phyloP scores from a whole-genome alignment of 1,140 invertebrate species.

The Zaprionus ghesquierei region DNA sequence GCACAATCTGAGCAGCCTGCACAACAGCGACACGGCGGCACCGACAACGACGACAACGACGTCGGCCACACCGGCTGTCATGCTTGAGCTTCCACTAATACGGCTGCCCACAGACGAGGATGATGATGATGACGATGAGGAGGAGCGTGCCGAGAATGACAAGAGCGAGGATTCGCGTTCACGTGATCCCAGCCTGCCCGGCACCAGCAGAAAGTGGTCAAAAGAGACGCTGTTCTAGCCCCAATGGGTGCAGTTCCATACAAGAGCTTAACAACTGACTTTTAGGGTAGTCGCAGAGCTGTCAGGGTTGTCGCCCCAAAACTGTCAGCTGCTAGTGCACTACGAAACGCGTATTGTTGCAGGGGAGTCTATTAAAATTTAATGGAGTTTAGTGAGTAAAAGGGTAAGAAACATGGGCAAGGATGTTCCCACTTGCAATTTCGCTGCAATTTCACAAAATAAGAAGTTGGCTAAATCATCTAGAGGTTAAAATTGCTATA shows the following conservation, averaged over 20 bases:
- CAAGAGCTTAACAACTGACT: constrained; percentile 76
- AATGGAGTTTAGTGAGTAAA: not conserved
- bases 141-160: not conserved
- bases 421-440: not conserved
- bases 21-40: constrained; percentile 27
- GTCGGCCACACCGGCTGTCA: constrained; percentile 62
- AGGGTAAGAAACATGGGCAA: not conserved
- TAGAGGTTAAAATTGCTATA: no score
- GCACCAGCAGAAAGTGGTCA: constrained; percentile 79
- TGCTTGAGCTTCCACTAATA: constrained; percentile 81
- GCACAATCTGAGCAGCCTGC: constrained; percentile 50
- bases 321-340: not conserved
- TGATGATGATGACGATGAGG: constrained; percentile 35
- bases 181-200: constrained; percentile 78
- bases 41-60: not conserved
- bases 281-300: constrained; percentile 38
- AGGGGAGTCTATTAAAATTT: not conserved
- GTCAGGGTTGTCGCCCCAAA: constrained; percentile 14
- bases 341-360: constrained; percentile 14
- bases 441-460: not conserved
- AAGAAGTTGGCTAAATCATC: no score
- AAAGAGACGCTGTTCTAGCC: constrained; percentile 83
- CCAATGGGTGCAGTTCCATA: constrained; percentile 54
- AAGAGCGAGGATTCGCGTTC: constrained; percentile 21
- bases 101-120: constrained; percentile 59